phyloP scores from a whole-genome alignment of 2,888 invertebrate genomes.

The Pristionchus japonicus region DNA sequence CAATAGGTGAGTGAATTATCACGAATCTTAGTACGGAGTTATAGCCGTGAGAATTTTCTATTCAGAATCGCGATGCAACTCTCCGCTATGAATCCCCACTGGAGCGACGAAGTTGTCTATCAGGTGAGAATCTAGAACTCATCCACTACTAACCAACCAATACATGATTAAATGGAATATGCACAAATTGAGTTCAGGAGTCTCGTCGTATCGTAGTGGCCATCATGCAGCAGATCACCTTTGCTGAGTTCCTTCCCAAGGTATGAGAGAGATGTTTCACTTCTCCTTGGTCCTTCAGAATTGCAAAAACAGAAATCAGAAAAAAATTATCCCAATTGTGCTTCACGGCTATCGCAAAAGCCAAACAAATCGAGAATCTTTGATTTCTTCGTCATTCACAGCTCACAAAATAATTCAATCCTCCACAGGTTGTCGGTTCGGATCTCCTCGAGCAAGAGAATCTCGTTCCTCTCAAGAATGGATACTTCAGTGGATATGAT shows the following conservation, averaged over 20 bases:
- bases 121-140: slow-evolving; percentile 56
- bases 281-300: too few species aligned
- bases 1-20: slow-evolving; percentile 62
- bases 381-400: background rate
- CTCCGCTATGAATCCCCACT: slow-evolving; percentile 72
- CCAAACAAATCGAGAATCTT: background rate
- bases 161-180: too few species aligned
- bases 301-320: too few species aligned
- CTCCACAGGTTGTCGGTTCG: slow-evolving; percentile 27
- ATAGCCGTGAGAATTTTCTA: too few species aligned
- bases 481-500: slow-evolving; percentile 68
- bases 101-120: slow-evolving; percentile 76
- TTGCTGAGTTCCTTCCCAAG: slow-evolving; percentile 83
- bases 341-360: background rate
- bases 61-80: slow-evolving; percentile 67
- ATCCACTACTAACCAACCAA: background rate
- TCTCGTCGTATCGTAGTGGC: slow-evolving; percentile 76
- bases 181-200: slow-evolving; percentile 72
- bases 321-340: too few species aligned
- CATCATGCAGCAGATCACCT: slow-evolving; percentile 79
- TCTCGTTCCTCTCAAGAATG: slow-evolving; percentile 83
- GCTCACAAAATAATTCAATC: background rate
- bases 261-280: slow-evolving; percentile 87
- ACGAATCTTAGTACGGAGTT: too few species aligned
- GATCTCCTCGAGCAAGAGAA: slow-evolving; percentile 81